phyloP scores from a whole-genome alignment of 2,113 vertebrate genomes.

The Epinephelus moara region DNA sequence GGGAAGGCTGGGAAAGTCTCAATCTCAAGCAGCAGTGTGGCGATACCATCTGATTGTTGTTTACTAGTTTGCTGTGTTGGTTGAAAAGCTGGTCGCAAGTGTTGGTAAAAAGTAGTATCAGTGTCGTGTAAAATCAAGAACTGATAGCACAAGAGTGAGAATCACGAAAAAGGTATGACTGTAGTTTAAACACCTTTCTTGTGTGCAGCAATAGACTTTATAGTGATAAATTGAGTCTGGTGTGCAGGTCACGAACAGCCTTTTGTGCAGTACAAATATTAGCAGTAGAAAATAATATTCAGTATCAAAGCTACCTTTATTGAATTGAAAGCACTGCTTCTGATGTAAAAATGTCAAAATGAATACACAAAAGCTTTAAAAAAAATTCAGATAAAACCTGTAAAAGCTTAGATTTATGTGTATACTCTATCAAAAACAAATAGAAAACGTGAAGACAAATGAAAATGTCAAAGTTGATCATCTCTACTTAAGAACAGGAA shows the following conservation, averaged over 20 bases:
- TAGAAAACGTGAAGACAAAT: not conserved
- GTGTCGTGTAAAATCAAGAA: not conserved
- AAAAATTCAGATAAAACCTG: not conserved
- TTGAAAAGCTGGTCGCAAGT: not conserved
- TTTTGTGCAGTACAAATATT: not conserved
- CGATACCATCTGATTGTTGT: not conserved
- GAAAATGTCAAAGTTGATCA: not conserved
- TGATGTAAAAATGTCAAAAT: not conserved
- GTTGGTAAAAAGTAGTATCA: not conserved
- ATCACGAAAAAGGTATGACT: no score
- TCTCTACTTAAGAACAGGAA: not conserved
- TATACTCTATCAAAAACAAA: not conserved
- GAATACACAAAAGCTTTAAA: not conserved
- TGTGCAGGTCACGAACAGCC: not conserved
- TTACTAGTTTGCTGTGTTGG: not conserved
- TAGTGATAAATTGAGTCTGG: not conserved
- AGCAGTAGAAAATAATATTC: no score
- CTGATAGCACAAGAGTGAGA: not conserved
- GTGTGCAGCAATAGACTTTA: not conserved
- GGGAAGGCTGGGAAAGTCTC: constrained; percentile 36
- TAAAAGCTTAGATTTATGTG: not conserved
- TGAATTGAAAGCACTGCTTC: not conserved
- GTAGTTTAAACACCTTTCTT: not conserved
- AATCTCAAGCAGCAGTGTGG: not conserved
- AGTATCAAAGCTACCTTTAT: not conserved